Percentiles rank a stretch among this genome's conserved stretches.
Evolutionary conservation across 2,888 invertebrate species (phyloP).

Genomic region (Caenorhabditis doughertyi): DNA sequence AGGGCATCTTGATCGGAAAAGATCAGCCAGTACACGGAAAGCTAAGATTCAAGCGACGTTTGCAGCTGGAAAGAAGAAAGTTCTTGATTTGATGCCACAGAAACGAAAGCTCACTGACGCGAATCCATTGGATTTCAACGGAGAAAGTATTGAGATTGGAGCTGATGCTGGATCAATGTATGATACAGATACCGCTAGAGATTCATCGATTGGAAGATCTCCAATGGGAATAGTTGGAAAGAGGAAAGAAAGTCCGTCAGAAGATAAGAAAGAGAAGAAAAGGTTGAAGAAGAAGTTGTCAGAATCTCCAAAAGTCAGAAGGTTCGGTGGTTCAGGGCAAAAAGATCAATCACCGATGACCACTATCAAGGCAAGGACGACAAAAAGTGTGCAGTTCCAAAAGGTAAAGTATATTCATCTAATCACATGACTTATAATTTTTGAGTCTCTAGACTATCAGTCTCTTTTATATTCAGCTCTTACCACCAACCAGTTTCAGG

Average conservation of each 20-base stretch:
- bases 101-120: conserved; percentile 46
- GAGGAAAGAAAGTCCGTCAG: conserved; percentile 63
- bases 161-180: conserved; percentile 47
- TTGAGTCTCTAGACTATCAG: not conserved
- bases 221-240: conserved; percentile 19
- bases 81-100: conserved; percentile 69
- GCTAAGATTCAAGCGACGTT: conserved; percentile 66
- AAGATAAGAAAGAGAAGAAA: conserved; percentile 69
- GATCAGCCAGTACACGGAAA: conserved; percentile 55
- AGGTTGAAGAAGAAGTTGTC: conserved; percentile 62
- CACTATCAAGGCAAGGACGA: conserved; percentile 54
- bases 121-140: conserved; percentile 30
- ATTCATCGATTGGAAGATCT: conserved; percentile 7
- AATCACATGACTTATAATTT: not conserved
- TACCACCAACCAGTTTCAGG: conserved; percentile 52
- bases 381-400: conserved; percentile 64
- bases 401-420: conserved; percentile 18
- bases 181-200: conserved; percentile 22
- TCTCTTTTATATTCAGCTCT: not conserved
- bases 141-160: conserved; percentile 62
- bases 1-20: conserved; percentile 47
- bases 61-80: conserved; percentile 70
- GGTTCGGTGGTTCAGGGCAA: not conserved
- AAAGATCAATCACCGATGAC: conserved; percentile 50
- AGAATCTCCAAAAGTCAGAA: conserved; percentile 48